Conservation (phyloP, 2,888 invertebrate species). For the Monoplex corrugatus region DNA sequence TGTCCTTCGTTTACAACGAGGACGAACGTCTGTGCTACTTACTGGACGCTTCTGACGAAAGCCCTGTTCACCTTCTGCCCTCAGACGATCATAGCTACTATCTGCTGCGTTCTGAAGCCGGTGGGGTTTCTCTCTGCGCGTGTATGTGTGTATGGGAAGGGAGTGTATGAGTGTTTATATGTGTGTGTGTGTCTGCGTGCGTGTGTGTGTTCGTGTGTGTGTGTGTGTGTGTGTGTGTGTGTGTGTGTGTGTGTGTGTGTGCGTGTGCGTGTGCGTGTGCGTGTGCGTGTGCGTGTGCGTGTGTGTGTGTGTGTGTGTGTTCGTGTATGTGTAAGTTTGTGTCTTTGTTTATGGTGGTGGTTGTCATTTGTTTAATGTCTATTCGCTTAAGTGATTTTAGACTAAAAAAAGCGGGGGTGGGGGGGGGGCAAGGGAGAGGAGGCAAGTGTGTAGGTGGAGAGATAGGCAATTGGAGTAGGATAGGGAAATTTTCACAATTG, state of each 20-base stretch:
- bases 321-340: too few species aligned
- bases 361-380: too few species aligned
- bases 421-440: too few species aligned
- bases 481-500: too few species aligned
- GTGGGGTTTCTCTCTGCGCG: conserved; percentile 24
- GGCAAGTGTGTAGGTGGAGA: too few species aligned
- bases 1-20: conserved; percentile 85
- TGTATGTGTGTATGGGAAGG: not conserved
- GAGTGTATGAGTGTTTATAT: too few species aligned
- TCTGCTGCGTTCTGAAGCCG: conserved; percentile 34
- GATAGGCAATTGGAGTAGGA: too few species aligned
- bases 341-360: too few species aligned
- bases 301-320: not conserved
- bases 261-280: not conserved
- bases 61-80: conserved; percentile 80
- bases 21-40: conserved; percentile 84
- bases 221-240: not conserved
- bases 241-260: conserved; percentile 24
- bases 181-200: not conserved
- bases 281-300: not conserved
- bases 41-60: conserved; percentile 84
- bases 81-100: conserved; percentile 59
- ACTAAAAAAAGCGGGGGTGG: too few species aligned
- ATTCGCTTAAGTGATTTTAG: too few species aligned
- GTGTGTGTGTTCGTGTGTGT: not conserved